Evolutionary conservation across 2,113 vertebrate species (phyloP).

Genomic region (Riparia riparia): DNA sequence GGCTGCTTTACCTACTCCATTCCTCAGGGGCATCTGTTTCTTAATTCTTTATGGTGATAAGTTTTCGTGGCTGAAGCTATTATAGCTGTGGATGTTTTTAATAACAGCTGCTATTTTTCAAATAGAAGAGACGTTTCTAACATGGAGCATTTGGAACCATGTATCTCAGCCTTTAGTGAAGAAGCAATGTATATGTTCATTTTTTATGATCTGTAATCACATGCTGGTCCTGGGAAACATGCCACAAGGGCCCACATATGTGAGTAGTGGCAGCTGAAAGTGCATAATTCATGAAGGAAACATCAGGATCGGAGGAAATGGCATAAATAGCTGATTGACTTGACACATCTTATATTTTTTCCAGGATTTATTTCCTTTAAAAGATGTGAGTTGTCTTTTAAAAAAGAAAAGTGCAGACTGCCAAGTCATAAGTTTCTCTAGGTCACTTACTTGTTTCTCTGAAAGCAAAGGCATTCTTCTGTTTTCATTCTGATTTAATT

Average conservation of each 20-base stretch:
- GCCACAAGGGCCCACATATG: conserved; percentile 54
- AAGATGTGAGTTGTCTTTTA: conserved; percentile 20
- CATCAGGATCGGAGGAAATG: conserved; percentile 57
- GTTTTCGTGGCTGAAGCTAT: conserved; percentile 12
- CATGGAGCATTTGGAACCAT: neutral
- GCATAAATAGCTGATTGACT: conserved; percentile 63
- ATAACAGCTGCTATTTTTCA: conserved; percentile 19
- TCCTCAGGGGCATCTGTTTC: neutral
- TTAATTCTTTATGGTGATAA: neutral
- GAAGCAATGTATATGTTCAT: conserved; percentile 48
- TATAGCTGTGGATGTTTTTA: conserved; percentile 1
- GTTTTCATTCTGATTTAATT: conserved; percentile 65
- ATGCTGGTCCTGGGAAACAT: conserved; percentile 57
- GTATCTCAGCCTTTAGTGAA: conserved; percentile 21
- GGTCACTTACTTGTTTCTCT: conserved; percentile 10
- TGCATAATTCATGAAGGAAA: conserved; percentile 71
- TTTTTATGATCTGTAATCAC: conserved; percentile 59
- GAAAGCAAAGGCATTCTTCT: conserved; percentile 45
- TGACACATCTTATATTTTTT: conserved; percentile 54
- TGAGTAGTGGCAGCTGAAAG: conserved; percentile 63
- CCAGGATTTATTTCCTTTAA: conserved; percentile 55
- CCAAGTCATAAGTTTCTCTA: conserved; percentile 45
- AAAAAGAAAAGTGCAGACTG: conserved; percentile 30
- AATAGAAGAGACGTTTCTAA: conserved; percentile 7
- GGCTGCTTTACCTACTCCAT: neutral